Conservation (phyloP, 1,140 invertebrate species). For the Sesamia nonagrioides region DNA sequence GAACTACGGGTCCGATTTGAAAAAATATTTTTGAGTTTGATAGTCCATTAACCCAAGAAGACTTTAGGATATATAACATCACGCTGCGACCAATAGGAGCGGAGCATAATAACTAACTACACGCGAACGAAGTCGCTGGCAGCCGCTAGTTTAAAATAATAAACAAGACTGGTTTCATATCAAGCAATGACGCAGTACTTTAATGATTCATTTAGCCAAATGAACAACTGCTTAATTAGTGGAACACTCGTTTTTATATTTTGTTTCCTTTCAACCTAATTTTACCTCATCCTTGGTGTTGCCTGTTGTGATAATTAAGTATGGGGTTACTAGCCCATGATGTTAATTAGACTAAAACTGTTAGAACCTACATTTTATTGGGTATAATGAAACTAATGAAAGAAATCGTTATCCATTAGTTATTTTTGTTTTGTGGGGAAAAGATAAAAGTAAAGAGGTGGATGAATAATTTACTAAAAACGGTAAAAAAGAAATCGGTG, state of each 20-base stretch:
- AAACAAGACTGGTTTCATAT: conserved; percentile 15
- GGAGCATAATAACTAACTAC: too few species aligned
- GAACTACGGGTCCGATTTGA: too few species aligned
- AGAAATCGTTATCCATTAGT: not conserved
- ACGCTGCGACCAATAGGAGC: too few species aligned
- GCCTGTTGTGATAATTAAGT: not conserved
- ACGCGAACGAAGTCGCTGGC: too few species aligned
- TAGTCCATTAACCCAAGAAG: too few species aligned
- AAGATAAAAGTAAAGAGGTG: not conserved
- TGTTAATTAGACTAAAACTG: not conserved
- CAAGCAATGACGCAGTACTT: conserved; percentile 32
- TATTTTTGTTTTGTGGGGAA: not conserved
- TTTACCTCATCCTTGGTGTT: conserved; percentile 23
- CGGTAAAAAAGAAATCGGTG: too few species aligned
- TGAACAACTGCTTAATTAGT: conserved; percentile 44
- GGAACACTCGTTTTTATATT: conserved; percentile 21
- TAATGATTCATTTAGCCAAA: conserved; percentile 41
- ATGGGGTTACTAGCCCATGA: not conserved
- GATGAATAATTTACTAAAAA: not conserved
- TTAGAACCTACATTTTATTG: not conserved
- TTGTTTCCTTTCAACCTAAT: conserved; percentile 39
- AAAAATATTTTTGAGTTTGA: too few species aligned
- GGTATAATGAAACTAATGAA: not conserved
- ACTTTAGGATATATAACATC: too few species aligned
- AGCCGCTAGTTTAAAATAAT: conserved; percentile 1